Evolutionary conservation across 2,888 invertebrate species (phyloP).

Genomic region (Agrochola circellaris): DNA sequence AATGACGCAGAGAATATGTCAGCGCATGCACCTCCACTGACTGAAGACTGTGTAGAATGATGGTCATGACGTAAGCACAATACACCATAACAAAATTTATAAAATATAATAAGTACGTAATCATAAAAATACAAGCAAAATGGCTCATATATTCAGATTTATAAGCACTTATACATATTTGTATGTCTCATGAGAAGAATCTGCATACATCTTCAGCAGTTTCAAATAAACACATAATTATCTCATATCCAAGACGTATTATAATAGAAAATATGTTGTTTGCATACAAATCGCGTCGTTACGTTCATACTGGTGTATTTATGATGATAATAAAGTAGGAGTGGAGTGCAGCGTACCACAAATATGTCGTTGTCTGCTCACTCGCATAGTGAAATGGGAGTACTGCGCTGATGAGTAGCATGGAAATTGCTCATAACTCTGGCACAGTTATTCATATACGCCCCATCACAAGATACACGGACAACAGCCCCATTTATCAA

Average conservation of each 20-base stretch:
- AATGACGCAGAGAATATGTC: not conserved
- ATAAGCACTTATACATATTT: not conserved
- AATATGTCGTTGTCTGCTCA: not conserved
- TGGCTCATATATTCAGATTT: constrained; percentile 5
- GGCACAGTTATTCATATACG: not conserved
- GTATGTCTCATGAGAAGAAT: not conserved
- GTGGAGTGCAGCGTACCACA: not conserved
- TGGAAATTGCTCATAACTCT: not conserved
- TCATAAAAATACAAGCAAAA: not conserved
- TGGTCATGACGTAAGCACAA: not conserved
- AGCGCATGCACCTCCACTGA: not conserved
- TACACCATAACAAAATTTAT: too few species aligned
- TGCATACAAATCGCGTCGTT: constrained; percentile 2
- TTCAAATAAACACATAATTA: constrained; percentile 10
- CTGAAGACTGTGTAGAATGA: not conserved
- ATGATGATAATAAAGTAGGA: constrained; percentile 7
- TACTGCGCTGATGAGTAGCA: constrained; percentile 1
- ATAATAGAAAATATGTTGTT: constrained; percentile 1
- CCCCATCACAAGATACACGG: not conserved
- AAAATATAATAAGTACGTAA: not conserved
- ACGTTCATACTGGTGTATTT: not conserved
- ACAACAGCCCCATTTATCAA: not conserved
- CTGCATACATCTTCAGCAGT: not conserved
- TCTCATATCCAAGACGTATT: not conserved
- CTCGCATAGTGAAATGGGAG: not conserved